phyloP scores from a whole-genome alignment of 2,888 invertebrate species.

The Lissonota sp. region DNA sequence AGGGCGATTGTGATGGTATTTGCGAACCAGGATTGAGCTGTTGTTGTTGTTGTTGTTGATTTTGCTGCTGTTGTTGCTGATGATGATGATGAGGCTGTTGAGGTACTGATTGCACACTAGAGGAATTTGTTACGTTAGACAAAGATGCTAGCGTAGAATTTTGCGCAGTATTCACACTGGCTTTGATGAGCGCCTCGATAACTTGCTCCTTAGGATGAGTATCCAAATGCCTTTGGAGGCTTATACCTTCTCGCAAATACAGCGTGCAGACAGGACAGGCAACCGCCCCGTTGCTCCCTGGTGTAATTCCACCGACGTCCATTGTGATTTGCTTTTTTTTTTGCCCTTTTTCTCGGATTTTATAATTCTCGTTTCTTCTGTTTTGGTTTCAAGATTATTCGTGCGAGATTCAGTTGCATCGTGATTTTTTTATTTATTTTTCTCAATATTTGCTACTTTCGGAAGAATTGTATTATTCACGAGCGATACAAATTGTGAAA shows the following conservation, averaged over 20 bases:
- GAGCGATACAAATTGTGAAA: not conserved
- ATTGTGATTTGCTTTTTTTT: constrained; percentile 47
- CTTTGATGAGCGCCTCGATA: constrained; percentile 90
- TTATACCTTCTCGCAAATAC: constrained; percentile 92
- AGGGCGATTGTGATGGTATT: constrained; percentile 76
- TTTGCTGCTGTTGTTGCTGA: constrained; percentile 80
- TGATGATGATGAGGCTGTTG: constrained; percentile 82
- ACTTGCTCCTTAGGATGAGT: constrained; percentile 96
- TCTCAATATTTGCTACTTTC: not conserved
- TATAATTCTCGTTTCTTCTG: not conserved
- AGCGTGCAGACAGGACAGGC: constrained; percentile 94
- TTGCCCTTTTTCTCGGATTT: constrained; percentile 1
- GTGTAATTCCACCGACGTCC: constrained; percentile 64
- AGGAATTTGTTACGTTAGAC: constrained; percentile 74
- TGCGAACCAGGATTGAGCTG: constrained; percentile 64
- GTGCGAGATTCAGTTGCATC: not conserved
- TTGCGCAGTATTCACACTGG: constrained; percentile 75
- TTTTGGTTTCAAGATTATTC: not conserved
- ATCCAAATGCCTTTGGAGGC: constrained; percentile 91
- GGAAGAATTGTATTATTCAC: not conserved
- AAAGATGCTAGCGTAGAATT: constrained; percentile 57
- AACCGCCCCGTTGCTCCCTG: constrained; percentile 78
- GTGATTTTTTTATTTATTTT: not conserved
- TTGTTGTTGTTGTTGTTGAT: constrained; percentile 76
- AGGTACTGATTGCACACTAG: constrained; percentile 82